phyloP scores from a whole-genome alignment of 2,797 vertebrate species.

The Orestias chungarensis region DNA sequence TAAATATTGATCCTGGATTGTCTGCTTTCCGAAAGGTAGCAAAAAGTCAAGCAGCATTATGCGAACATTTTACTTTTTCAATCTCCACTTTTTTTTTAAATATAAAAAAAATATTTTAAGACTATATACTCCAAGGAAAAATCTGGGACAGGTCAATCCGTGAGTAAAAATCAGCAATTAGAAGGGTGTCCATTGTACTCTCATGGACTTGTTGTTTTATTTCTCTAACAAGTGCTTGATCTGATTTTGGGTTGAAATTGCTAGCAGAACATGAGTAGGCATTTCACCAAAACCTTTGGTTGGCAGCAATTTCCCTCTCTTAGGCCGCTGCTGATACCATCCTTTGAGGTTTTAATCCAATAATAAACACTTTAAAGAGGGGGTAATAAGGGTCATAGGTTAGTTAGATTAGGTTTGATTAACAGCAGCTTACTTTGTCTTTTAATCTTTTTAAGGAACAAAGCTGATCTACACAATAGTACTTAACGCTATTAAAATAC shows the following conservation, averaged over 20 bases:
- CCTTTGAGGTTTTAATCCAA: neutral
- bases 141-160: neutral
- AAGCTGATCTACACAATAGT: neutral
- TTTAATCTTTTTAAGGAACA: neutral
- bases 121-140: neutral
- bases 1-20: neutral
- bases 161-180: too few species aligned
- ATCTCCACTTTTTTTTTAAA: neutral
- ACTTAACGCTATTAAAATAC: neutral
- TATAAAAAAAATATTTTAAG: neutral
- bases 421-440: neutral
- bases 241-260: neutral
- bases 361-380: neutral
- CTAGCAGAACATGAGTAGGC: too few species aligned
- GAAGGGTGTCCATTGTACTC: neutral
- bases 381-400: neutral
- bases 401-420: neutral
- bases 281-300: too few species aligned
- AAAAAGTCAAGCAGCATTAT: neutral
- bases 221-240: too few species aligned
- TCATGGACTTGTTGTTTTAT: too few species aligned
- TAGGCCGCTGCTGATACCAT: neutral
- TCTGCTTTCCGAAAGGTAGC: too few species aligned
- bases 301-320: too few species aligned
- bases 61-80: neutral